Percentiles rank a stretch among this genome's conserved stretches.
These are phyloP conservation scores for Gortyna flavago DNA, from an alignment of 2,888 invertebrate genomes.

Conservation along the genomic window DNA sequence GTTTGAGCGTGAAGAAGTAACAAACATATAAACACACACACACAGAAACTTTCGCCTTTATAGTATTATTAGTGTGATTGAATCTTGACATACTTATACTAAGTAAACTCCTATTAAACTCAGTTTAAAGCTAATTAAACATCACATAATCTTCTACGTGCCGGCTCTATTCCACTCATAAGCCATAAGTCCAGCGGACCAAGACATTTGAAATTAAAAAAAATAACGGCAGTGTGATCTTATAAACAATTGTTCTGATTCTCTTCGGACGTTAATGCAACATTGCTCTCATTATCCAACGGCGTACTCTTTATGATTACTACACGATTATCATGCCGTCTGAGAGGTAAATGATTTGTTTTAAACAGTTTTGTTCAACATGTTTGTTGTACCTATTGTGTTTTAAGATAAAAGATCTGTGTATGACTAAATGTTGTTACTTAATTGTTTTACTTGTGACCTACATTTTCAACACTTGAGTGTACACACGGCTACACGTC, in stretches of 20 bases:
- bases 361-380: conserved; percentile 10
- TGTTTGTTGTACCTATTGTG: conserved; percentile 26
- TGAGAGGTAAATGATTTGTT: conserved; percentile 25
- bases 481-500: no score
- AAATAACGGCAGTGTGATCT: conserved; percentile 82
- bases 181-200: conserved; percentile 72
- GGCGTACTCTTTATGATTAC: conserved; percentile 68
- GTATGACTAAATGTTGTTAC: conserved; percentile 19
- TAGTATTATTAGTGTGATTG: no score
- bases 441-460: conserved; percentile 16
- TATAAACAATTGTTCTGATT: conserved; percentile 79
- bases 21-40: no score
- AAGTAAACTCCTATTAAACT: neutral
- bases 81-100: neutral
- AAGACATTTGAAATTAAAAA: conserved; percentile 85
- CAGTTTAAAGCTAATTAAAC: neutral
- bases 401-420: conserved; percentile 35
- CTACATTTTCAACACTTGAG: neutral
- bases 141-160: conserved; percentile 22
- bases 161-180: conserved; percentile 67
- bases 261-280: conserved; percentile 80
- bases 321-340: conserved; percentile 42
- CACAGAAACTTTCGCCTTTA: no score
- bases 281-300: conserved; percentile 77
- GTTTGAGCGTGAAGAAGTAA: no score